Evolutionary conservation across 2,888 invertebrate genomes (phyloP).

Genomic region (Empis stercorea): DNA sequence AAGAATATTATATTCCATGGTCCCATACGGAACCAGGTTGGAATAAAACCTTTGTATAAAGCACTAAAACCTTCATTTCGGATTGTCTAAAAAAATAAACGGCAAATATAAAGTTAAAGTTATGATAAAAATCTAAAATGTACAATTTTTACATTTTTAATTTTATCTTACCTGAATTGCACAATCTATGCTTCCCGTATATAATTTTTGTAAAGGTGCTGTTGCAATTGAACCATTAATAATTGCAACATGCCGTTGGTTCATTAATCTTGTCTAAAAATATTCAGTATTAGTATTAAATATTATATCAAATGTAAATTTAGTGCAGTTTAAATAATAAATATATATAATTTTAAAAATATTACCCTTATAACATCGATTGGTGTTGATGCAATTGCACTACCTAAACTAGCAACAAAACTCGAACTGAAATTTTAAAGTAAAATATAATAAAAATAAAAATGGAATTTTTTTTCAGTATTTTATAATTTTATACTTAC

Average conservation of each 20-base stretch:
- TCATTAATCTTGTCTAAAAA: slow-evolving; percentile 83
- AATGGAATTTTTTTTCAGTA: no score
- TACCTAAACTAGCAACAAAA: slow-evolving; percentile 81
- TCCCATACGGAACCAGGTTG: slow-evolving; percentile 91
- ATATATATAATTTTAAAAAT: not conserved
- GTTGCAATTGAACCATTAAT: slow-evolving; percentile 27
- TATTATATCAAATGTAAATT: no score
- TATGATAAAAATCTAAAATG: no score
- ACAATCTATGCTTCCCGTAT: slow-evolving; percentile 74
- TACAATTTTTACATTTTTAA: no score
- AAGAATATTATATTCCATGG: slow-evolving; percentile 97
- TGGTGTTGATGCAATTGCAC: slow-evolving; percentile 87
- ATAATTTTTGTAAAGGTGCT: slow-evolving; percentile 41
- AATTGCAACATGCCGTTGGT: slow-evolving; percentile 57
- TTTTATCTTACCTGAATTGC: slow-evolving; percentile 64
- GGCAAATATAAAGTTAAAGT: slow-evolving; percentile 13
- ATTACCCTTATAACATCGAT: slow-evolving; percentile 80
- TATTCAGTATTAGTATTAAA: slow-evolving; percentile 6
- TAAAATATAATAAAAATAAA: not conserved
- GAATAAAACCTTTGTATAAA: slow-evolving; percentile 88
- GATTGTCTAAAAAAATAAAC: slow-evolving; percentile 64
- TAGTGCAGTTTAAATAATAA: not conserved
- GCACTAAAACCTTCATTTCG: slow-evolving; percentile 76
- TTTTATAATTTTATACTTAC: slow-evolving; percentile 38
- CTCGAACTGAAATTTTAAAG: slow-evolving; percentile 52